Percentiles rank a stretch among this genome's conserved stretches.
phyloP scores from a whole-genome alignment of 2,888 invertebrate species.

The Liposcelis brunnea region DNA sequence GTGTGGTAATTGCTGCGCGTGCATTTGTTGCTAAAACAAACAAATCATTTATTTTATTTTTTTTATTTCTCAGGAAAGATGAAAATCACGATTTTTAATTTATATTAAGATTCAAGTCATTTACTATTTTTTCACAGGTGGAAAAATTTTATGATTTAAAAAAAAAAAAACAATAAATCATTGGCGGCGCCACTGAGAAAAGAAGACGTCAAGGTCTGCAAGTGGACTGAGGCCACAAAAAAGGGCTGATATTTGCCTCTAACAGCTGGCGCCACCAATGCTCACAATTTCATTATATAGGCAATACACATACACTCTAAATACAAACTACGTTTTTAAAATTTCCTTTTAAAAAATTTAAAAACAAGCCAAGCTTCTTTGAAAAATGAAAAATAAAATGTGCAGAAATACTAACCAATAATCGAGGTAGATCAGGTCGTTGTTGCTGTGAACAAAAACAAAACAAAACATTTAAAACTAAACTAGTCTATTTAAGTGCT shows the following conservation, averaged over 20 bases:
- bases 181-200: too few species aligned
- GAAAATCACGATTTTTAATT: not conserved
- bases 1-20: constrained; percentile 64
- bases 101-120: constrained; percentile 7
- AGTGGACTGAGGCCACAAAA: too few species aligned
- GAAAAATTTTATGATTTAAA: constrained; percentile 6
- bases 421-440: constrained; percentile 80
- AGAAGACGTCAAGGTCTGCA: too few species aligned
- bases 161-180: too few species aligned
- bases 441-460: constrained; percentile 62
- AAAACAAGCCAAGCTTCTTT: constrained; percentile 22
- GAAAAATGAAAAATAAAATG: constrained; percentile 28
- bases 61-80: not conserved
- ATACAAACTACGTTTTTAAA: too few species aligned
- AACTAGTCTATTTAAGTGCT: not conserved
- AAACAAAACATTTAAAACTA: constrained; percentile 12
- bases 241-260: too few species aligned
- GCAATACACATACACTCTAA: too few species aligned
- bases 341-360: constrained; percentile 13
- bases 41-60: constrained; percentile 1
- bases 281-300: too few species aligned
- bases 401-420: constrained; percentile 60
- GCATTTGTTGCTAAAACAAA: constrained; percentile 65
- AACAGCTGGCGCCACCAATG: too few species aligned
- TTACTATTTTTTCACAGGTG: constrained; percentile 10